Base-by-base conservation (phyloP, 2,797 vertebrate genomes). In the Podargus strigoides region DNA sequence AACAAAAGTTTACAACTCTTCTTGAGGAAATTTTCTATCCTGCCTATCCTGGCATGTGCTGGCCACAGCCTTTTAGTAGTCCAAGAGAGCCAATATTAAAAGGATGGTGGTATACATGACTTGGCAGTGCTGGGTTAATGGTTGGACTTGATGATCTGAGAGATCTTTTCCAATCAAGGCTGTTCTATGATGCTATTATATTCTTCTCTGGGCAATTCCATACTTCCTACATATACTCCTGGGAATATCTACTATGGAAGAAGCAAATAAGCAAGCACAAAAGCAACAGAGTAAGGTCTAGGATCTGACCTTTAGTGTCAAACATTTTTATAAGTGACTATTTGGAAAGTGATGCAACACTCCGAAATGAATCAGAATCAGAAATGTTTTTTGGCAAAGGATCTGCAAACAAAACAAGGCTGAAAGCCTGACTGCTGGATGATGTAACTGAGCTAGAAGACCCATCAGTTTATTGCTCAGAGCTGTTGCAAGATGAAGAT, bases 171-270 rank as follows among this genome's bases (percentile, higher is more conserved):
- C n/a, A n/a, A n/a, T n/a, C n/a, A n/a, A n/a, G n/a, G n/a, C n/a
- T n/a, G n/a, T n/a, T n/a, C n/a, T n/a, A n/a, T n/a, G n/a, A n/a
- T n/a, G n/a, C n/a, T n/a, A n/a, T n/a, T n/a, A n/a, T 46, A 28
- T 22, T 56, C 26, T 74, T 14, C 52, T 24, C 24, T 13, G 8
- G 8, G 0, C n/a, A 73, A 41, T 79, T 87, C 32, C 13, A 12
- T 22, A 27, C 12, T 53, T 73, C 7, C 11, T 32, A 9, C 0
- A 0, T 39, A 39, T 7, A 39, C 13, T 50, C 6, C 47, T 3
- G 1, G 34, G 32, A 60, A 30, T 52, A 74, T 28, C 41, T 70
- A 13, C 12, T 7, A 49, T 1, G 59, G 37, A 81, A 78, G 12
- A 78, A 52, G 18, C 7, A 94, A 85, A 88, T 26, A 42, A 86